These are phyloP conservation scores for Dascillus cervinus DNA, from an alignment of 2,888 invertebrate species.

Conservation along the genomic window DNA sequence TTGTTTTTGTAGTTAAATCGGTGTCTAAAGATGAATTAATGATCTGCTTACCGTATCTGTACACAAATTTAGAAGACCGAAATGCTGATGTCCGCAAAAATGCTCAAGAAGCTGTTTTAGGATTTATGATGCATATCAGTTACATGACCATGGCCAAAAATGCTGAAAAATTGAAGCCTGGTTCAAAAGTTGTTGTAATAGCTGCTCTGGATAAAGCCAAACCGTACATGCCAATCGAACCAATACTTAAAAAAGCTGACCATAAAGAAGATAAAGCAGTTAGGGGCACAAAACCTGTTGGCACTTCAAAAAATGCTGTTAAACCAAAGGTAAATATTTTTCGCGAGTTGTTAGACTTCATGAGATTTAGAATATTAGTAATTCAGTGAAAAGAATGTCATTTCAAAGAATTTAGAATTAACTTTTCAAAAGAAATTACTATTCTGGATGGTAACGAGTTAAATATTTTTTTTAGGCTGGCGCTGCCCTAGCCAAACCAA, in stretches of 20 bases:
- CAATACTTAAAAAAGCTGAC: slow-evolving; percentile 53
- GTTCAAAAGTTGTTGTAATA: slow-evolving; percentile 68
- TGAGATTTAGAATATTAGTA: too few relatives aligned
- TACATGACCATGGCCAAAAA: slow-evolving; percentile 71
- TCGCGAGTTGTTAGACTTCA: too few relatives aligned
- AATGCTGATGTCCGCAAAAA: slow-evolving; percentile 87
- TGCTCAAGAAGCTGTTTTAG: slow-evolving; percentile 81
- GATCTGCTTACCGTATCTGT: slow-evolving; percentile 68
- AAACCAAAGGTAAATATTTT: slow-evolving; percentile 56
- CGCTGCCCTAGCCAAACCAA: slow-evolving; percentile 31
- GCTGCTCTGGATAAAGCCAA: slow-evolving; percentile 78
- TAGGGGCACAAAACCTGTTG: slow-evolving; percentile 50
- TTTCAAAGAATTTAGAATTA: too few relatives aligned
- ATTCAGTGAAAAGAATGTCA: too few relatives aligned
- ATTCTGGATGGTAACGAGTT: too few relatives aligned
- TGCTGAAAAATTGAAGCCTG: slow-evolving; percentile 73
- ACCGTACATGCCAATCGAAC: slow-evolving; percentile 76
- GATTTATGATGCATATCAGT: slow-evolving; percentile 88
- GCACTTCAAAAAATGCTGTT: slow-evolving; percentile 43
- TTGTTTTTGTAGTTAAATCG: slow-evolving; percentile 54
- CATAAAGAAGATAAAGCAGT: slow-evolving; percentile 44
- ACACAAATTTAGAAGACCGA: slow-evolving; percentile 81
- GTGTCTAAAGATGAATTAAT: slow-evolving; percentile 76
- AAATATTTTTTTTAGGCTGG: too few relatives aligned
- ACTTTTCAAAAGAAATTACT: too few relatives aligned